Conservation (phyloP, 2,888 invertebrate species). For the Agrenia bidenticulata region DNA sequence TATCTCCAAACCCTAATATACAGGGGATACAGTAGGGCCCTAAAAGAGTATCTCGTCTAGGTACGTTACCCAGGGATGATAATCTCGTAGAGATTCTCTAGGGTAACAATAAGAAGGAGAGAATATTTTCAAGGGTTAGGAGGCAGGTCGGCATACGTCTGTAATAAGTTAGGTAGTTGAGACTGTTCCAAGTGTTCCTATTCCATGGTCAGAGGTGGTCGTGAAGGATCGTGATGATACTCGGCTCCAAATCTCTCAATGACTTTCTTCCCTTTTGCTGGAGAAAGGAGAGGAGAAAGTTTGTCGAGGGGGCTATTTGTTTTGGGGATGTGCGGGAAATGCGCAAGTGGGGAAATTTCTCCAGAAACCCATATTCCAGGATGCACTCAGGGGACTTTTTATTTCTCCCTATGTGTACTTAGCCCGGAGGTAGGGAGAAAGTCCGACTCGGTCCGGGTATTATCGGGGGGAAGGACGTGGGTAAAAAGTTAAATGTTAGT, state of each 20-base stretch:
- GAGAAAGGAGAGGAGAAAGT: constrained; percentile 8
- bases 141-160: not conserved
- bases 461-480: too few relatives aligned
- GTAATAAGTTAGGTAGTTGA: not conserved
- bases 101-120: not conserved
- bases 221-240: not conserved
- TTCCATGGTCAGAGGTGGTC: not conserved
- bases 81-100: not conserved
- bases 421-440: too few relatives aligned
- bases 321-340: too few relatives aligned
- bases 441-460: too few relatives aligned
- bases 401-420: too few relatives aligned
- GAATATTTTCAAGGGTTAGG: constrained; percentile 14
- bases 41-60: not conserved
- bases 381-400: too few relatives aligned
- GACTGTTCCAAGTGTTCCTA: too few relatives aligned
- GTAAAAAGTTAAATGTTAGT: too few relatives aligned
- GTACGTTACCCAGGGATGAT: not conserved
- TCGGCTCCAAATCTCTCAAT: constrained; percentile 5
- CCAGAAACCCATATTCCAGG: too few relatives aligned
- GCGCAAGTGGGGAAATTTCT: too few relatives aligned
- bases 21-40: not conserved
- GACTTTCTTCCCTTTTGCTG: not conserved
- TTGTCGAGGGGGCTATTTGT: too few relatives aligned
- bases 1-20: not conserved